Conservation (phyloP, 2,888 invertebrate species). For the Pomacea canaliculata region DNA sequence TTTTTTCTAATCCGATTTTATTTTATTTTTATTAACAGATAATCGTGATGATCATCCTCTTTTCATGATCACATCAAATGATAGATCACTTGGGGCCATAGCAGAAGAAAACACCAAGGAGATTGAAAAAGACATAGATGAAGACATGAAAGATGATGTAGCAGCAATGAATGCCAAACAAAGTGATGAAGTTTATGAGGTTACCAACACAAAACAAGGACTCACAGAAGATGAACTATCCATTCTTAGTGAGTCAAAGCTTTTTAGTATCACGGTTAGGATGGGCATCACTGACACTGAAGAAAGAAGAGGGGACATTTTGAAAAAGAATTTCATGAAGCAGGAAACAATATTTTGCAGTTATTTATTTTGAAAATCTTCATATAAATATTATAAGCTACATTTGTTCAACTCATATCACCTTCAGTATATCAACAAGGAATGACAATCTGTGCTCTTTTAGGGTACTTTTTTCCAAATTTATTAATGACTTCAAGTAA, state of each 20-base stretch:
- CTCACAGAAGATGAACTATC: constrained; percentile 57
- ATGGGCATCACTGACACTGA: no score
- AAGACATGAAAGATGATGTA: constrained; percentile 26
- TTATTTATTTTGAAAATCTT: no score
- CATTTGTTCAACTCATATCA: no score
- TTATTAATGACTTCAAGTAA: no score
- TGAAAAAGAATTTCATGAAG: no score
- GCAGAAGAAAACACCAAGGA: constrained; percentile 55
- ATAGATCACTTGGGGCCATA: constrained; percentile 53
- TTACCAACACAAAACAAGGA: constrained; percentile 40
- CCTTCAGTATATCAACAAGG: no score
- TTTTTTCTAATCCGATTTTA: no score
- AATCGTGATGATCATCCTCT: constrained; percentile 42
- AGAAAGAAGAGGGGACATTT: no score
- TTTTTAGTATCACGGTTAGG: background rate
- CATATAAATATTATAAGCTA: no score
- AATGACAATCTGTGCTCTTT: no score
- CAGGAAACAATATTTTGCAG: no score
- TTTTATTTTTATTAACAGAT: background rate
- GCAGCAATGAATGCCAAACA: constrained; percentile 9
- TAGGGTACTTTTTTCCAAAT: no score
- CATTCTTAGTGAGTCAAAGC: constrained; percentile 55
- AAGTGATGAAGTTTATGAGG: constrained; percentile 44
- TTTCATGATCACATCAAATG: constrained; percentile 39
- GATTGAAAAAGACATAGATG: constrained; percentile 37